Conservation (phyloP, 2,888 invertebrate species). For the Chrysodeixis includens region DNA sequence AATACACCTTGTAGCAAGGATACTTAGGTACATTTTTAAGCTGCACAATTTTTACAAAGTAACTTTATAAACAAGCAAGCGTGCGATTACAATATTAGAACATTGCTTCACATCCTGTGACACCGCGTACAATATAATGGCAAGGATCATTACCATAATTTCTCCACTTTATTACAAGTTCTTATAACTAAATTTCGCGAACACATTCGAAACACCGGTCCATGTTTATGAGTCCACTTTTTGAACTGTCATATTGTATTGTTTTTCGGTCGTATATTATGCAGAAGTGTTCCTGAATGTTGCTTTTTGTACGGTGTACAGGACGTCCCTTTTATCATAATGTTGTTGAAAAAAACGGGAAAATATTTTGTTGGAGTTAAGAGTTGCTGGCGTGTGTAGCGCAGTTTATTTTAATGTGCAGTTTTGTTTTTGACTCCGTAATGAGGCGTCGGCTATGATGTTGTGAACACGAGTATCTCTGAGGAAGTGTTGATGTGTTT, state of each 20-base stretch:
- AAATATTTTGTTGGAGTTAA: conserved; percentile 54
- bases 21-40: conserved; percentile 3
- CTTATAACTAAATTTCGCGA: conserved; percentile 48
- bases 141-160: conserved; percentile 47
- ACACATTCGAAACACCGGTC: conserved; percentile 43
- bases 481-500: conserved; percentile 4
- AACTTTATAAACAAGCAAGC: conserved; percentile 14
- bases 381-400: conserved; percentile 47
- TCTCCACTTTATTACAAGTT: conserved; percentile 44
- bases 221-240: conserved; percentile 55
- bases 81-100: conserved; percentile 35
- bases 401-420: conserved; percentile 50
- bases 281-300: conserved; percentile 53
- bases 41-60: not conserved
- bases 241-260: conserved; percentile 56
- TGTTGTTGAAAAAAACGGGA: conserved; percentile 41
- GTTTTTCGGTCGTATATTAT: conserved; percentile 61
- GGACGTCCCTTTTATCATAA: conserved; percentile 57
- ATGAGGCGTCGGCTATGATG: conserved; percentile 33
- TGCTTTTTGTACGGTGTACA: conserved; percentile 45
- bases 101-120: conserved; percentile 33
- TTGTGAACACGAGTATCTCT: conserved; percentile 4
- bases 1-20: not conserved
- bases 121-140: conserved; percentile 34
- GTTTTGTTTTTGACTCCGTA: conserved; percentile 55